Evolutionary conservation across 2,113 vertebrate species (phyloP), one percentile per base, ranked within the genome.

Genomic region (Poeciliopsis turrubarensis): DNA sequence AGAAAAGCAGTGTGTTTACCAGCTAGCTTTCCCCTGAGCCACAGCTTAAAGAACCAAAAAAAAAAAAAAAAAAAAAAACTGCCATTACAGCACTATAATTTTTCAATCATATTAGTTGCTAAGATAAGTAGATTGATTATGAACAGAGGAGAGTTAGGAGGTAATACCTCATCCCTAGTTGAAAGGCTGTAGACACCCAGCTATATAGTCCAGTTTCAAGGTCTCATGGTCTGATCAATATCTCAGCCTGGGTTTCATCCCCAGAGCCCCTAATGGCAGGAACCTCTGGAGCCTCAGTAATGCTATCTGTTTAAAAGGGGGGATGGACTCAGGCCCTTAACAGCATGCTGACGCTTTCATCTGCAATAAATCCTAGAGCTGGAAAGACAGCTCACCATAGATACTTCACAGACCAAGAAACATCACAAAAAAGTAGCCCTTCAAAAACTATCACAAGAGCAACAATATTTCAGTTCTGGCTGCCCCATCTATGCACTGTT

Each of bases 201-300:
- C 71, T 90, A 80, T 90, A 83, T 10, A 90, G 95, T 97, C 94
- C 88, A 95, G 95, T 96, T 98, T 96, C 96, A 93, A 92, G 93
- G 93, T 95, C 95, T 95, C 94, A 91, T 92, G 93, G 93, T 90
- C 94, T 94, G 96, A 97, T 99, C 96, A 91, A 99, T 99, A 97
- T 94, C 91, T 96, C 94, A 95, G 95, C 95, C 96, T 94, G 92
- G 94, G 94, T 97, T 99, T 96, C 96, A 96, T 97, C 97, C 96
- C 94, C 85, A 86, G 95, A 96, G 96, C 93, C 95, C 89, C 92
- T 97, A 97, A 98, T 97, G 95, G 96, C 96, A 96, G 95, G 95
- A 96, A 96, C 96, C 96, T 93, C 93, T 95, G 94, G 95, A 97
- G 96, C 95, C 93, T 90, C 92, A 93, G 96, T 97, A 97, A 98